A percentile compares a stretch with the other conserved stretches of the same genome.
These are phyloP conservation scores for Parasteatoda tepidariorum DNA, from an alignment of 1,140 invertebrate genomes.

Conservation along the genomic window DNA sequence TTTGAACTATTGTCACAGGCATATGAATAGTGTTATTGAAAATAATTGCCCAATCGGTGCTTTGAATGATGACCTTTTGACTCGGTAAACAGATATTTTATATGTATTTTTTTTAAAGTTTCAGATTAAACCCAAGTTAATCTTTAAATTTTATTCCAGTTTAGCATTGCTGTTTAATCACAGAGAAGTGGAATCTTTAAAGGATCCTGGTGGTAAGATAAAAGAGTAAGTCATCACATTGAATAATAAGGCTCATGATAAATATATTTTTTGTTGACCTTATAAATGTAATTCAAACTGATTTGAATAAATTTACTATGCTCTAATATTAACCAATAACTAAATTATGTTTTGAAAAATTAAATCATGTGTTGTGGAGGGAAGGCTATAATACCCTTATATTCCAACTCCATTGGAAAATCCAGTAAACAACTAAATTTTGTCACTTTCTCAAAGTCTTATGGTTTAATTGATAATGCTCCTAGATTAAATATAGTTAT, in stretches of 20 bases:
- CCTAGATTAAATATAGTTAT: no score
- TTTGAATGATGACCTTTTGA: conserved; percentile 50
- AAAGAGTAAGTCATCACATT: conserved; percentile 44
- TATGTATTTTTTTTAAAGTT: not conserved
- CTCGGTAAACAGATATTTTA: conserved; percentile 29
- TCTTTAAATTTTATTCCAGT: conserved; percentile 14
- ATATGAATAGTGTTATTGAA: conserved; percentile 60
- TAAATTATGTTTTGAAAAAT: no score
- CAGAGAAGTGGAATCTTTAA: conserved; percentile 57
- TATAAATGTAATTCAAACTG: no score
- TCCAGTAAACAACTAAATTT: no score
- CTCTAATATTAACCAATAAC: no score
- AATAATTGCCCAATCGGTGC: conserved; percentile 57
- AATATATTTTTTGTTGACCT: no score
- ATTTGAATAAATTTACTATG: no score
- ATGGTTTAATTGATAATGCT: no score
- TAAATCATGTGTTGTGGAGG: no score
- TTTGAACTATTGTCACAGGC: conserved; percentile 53
- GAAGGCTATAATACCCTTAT: no score
- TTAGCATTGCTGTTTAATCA: conserved; percentile 55
- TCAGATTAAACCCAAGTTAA: not conserved
- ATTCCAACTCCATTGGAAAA: no score
- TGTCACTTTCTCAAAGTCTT: no score
- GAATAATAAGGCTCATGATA: not conserved
- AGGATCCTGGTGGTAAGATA: conserved; percentile 57